Evolutionary conservation across 2,888 invertebrate species (phyloP).

Genomic region (Micoletzkya japonica): DNA sequence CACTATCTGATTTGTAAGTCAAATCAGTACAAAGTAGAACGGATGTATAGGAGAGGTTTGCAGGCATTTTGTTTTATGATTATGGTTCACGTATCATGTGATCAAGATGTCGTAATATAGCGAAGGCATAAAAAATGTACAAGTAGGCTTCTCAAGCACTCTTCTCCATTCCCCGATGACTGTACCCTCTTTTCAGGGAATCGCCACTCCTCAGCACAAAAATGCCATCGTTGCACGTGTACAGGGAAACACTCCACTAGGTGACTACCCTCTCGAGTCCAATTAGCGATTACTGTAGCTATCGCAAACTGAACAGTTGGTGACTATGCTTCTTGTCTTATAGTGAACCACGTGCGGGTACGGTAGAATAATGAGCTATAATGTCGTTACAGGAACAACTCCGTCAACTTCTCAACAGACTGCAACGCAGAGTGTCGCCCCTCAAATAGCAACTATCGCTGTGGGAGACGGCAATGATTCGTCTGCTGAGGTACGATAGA

Average conservation of each 20-base stretch:
- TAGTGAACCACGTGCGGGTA: neutral
- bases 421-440: constrained; percentile 35
- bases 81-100: no score
- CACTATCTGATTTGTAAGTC: no score
- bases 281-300: no score
- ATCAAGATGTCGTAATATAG: no score
- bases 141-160: no score
- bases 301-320: neutral
- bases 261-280: no score
- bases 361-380: neutral
- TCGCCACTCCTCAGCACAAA: constrained; percentile 36
- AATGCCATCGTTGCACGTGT: constrained; percentile 42
- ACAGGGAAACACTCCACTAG: constrained; percentile 37
- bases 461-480: constrained; percentile 35
- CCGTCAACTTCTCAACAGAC: constrained; percentile 23
- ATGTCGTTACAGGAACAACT: constrained; percentile 26
- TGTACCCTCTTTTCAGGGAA: constrained; percentile 15
- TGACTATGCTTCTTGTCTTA: no score
- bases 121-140: no score
- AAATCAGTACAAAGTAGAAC: constrained; percentile 17
- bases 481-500: constrained; percentile 40
- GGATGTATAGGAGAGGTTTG: no score
- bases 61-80: no score
- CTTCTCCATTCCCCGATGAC: no score
- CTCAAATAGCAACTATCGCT: constrained; percentile 39